These are phyloP conservation scores for Pseudomugil gertrudae DNA, from an alignment of 2,797 vertebrate genomes.

Conservation along the genomic window DNA sequence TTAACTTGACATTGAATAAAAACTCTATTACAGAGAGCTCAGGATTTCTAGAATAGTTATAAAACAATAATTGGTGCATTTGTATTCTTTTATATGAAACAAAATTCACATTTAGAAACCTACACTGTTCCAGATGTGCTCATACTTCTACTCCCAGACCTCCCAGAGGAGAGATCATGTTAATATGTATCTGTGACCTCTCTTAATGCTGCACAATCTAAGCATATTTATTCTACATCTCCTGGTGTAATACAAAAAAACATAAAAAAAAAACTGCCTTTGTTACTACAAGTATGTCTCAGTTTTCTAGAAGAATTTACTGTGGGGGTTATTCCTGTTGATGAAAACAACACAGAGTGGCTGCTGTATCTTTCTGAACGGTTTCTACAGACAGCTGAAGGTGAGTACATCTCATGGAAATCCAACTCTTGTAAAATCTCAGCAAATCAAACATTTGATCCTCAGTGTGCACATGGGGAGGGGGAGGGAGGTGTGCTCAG, in stretches of 20 bases:
- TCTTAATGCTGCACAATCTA: constrained; percentile 5
- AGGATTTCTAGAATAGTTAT: constrained; percentile 23
- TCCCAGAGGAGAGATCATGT: constrained; percentile 7
- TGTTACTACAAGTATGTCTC: constrained; percentile 27
- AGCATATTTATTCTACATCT: constrained; percentile 7
- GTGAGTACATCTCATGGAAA: constrained; percentile 2
- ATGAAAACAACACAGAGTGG: constrained; percentile 33
- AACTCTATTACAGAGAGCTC: constrained; percentile 29
- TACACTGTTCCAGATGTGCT: constrained; percentile 16
- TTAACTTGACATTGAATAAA: constrained; percentile 27
- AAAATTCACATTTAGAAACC: constrained; percentile 50
- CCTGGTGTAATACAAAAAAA: not conserved
- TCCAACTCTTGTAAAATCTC: not conserved
- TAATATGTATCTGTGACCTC: not conserved
- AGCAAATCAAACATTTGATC: not conserved
- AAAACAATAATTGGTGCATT: constrained; percentile 32
- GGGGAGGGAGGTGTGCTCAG: not conserved
- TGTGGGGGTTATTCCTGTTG: constrained; percentile 23
- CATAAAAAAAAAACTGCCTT: constrained; percentile 40
- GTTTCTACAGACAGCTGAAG: constrained; percentile 22
- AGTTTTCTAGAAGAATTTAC: constrained; percentile 23
- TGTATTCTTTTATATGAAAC: constrained; percentile 49
- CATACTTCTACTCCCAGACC: constrained; percentile 13
- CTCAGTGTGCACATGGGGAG: too few relatives aligned
- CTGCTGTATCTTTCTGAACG: constrained; percentile 13